Evolutionary conservation across 2,888 invertebrate species (phyloP).

Genomic region (Villa cingulata): DNA sequence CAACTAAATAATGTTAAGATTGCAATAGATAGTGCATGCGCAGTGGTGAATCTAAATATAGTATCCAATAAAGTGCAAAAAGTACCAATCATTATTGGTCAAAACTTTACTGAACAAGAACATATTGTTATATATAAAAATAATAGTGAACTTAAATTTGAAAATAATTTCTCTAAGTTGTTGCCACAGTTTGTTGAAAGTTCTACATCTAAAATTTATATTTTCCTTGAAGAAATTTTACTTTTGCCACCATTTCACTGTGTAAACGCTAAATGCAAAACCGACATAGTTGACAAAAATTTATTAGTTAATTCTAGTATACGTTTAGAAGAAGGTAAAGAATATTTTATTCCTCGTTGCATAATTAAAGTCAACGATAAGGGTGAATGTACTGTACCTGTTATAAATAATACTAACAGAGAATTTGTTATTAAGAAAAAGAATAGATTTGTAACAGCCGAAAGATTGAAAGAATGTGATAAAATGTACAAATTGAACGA

Average conservation of each 20-base stretch:
- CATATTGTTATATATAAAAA: slow-evolving; percentile 3
- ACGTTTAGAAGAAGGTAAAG: neutral
- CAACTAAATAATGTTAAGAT: neutral
- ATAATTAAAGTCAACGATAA: neutral
- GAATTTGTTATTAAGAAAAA: neutral
- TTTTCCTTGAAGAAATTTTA: neutral
- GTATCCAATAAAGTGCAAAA: too few relatives aligned
- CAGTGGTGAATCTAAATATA: neutral
- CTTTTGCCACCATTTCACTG: neutral
- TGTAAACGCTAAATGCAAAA: neutral
- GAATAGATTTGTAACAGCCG: neutral
- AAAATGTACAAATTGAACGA: neutral
- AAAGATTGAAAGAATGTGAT: neutral
- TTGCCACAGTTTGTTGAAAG: neutral
- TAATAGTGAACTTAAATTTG: neutral
- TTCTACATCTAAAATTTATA: neutral
- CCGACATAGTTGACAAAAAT: neutral
- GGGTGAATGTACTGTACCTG: neutral
- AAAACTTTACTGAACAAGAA: slow-evolving; percentile 3
- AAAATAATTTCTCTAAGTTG: neutral
- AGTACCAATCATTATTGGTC: slow-evolving; percentile 3
- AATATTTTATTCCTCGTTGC: neutral
- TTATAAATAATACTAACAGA: neutral
- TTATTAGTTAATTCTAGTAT: neutral
- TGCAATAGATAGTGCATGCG: slow-evolving; percentile 6